Evolutionary conservation across 2,888 invertebrate species (phyloP), one percentile per base, ranked within the genome.

Genomic region (Trissoscelio sp.): DNA sequence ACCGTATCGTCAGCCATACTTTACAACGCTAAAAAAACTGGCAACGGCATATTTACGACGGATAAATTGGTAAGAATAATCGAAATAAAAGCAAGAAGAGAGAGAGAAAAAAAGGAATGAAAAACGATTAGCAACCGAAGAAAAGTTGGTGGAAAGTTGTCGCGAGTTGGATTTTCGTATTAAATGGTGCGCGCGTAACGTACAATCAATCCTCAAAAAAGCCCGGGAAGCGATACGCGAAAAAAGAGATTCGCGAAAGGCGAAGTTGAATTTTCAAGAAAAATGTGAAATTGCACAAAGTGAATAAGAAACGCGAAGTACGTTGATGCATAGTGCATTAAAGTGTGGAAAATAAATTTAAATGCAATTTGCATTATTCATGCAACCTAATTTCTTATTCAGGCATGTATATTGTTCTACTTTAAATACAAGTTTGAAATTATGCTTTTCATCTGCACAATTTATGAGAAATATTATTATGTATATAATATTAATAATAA

Each of bases 261-360:
- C 62, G 70, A 37, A 60, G 67, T 55, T 73, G 73, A 72, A 78
- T 72, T 77, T 73, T 73, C 39, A 81, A 81, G 73, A 55, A 74
- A 78, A 77, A 81, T 72, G 78, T 74, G 81, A 78, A 81, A 81
- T 77, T 81, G 67, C 69, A 73, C 64, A 81, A 78, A 81, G 78
- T 77, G 81, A 81, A 78, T 81, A 81, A 81, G 78, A 81, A 81
- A 81, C 74, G 77, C 69, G 74, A 62, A 79, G 79, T 79, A 81
- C 77, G 81, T 78, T 81, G 81, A 81, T 78, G 81, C 78, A 81
- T 81, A 78, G 81, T 81, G 81, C 77, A 81, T 81, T 81, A 81
- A 81, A 81, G 81, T 74, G 81, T 81, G 81, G 77, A 81, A 81
- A 81, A 81, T 81, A 81, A 81, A 81, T 81, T 81, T 78, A 81